These are phyloP conservation scores for Grantiella picta DNA, from an alignment of 2,113 vertebrate species.

Conservation along the genomic window DNA sequence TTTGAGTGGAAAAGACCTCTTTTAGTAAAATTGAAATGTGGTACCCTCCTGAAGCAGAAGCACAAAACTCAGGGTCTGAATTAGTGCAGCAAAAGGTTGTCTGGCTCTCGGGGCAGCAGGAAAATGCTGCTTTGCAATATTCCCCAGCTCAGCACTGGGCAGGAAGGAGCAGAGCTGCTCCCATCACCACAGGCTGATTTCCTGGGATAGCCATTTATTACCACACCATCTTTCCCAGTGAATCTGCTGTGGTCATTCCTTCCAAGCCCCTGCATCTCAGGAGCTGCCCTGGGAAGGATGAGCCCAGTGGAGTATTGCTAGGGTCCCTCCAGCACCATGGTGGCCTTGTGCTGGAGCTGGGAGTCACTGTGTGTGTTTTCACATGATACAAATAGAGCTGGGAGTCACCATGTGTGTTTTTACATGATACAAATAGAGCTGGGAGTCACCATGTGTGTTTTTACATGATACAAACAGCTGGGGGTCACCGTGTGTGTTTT, in stretches of 20 bases:
- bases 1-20: conserved; percentile 20
- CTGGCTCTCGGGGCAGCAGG: neutral
- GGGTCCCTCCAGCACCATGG: accelerated
- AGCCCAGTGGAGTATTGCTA: accelerated
- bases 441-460: accelerated
- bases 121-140: neutral
- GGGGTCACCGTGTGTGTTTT: neutral
- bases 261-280: neutral
- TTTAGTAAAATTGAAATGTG: neutral
- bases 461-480: no score
- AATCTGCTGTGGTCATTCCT: neutral
- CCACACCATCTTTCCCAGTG: neutral
- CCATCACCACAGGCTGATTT: accelerated
- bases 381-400: neutral
- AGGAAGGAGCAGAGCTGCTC: neutral
- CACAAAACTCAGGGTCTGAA: neutral
- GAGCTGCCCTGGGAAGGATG: neutral
- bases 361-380: no score
- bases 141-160: neutral
- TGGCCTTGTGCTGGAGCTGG: neutral
- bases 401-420: neutral
- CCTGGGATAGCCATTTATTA: neutral
- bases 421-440: neutral
- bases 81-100: neutral
- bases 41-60: neutral